Conservation (phyloP, 2,797 vertebrate genomes). For the Phoeniculus purpureus region DNA sequence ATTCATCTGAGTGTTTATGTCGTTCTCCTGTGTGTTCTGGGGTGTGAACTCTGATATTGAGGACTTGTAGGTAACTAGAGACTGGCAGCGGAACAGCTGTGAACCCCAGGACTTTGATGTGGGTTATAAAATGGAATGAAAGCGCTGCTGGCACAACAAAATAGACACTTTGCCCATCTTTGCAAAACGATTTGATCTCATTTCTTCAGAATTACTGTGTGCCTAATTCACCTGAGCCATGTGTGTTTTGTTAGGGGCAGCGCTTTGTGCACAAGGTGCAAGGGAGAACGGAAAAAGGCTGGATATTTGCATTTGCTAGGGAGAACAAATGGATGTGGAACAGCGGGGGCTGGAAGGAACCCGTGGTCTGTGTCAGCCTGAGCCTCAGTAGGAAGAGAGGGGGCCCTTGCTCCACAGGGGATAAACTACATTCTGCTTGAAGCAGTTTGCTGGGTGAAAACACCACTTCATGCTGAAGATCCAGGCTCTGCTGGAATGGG, state of each 20-base stretch:
- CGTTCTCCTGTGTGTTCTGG: not conserved
- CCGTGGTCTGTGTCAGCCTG: rapidly evolving
- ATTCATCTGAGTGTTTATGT: not conserved
- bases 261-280: not conserved
- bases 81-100: not conserved
- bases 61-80: not conserved
- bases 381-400: not conserved
- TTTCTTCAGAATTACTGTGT: rapidly evolving
- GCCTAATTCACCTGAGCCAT: not conserved
- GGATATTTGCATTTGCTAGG: not conserved
- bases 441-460: not conserved
- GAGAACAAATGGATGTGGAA: not conserved
- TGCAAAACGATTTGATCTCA: not conserved
- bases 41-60: not conserved
- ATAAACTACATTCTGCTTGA: not conserved
- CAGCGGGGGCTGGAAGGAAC: not conserved
- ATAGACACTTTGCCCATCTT: not conserved
- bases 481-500: not conserved
- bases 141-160: not conserved
- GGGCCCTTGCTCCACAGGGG: not conserved
- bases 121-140: not conserved
- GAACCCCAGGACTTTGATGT: not conserved
- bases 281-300: not conserved
- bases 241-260: not conserved
- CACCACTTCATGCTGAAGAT: not conserved